Evolutionary conservation across 53 echinoderm and acorn worm genomes (phyloP), one percentile per base, ranked within the genome.

Genomic region (Stichopus horrens): DNA sequence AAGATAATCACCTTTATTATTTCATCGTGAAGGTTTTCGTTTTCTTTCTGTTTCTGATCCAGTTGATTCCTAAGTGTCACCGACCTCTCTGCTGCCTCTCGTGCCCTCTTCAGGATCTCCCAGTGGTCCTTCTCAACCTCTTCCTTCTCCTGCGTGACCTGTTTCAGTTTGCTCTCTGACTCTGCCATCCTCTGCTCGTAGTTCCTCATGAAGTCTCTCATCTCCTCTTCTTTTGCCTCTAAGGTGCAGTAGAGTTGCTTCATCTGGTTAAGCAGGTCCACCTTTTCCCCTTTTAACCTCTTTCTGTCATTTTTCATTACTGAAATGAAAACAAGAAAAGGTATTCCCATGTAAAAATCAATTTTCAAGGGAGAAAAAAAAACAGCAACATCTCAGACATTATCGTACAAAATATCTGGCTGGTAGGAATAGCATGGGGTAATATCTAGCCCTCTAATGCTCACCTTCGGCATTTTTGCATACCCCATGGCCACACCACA

Each of bases 301-400:
- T 97, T 97, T 53, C 97, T 90, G 85, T 97, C 97, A 58, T 92
- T 91, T 75, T 97, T 97, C 97, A 97, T 97, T 58, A 95, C 97
- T 96, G 86, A 9, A 21, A 74, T 68, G 21, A 60, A 87, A 55
- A 76, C 54, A 16, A 16, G 4, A 71, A 71, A 71, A 5, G 37
- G 37, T 37, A 37, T 37, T 37, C 37, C 0, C 37, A 37, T 37
- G 37, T 37, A 37, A 37, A 37, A 37, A 37, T 37, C 37, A 37
- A 37, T 37, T 37, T 37, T 37, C 37, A 37, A 2, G 37, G 37
- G 37, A 37, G 37, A 2, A 37, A 37, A 37, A 37, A 37, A 37
- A 37, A 37, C 37, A 37, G 2, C 37, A 37, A 37, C 0, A 37
- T 37, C 37, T 37, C 37, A 37, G 37, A 37, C 2, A 37, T 37